A percentile compares a stretch with the other conserved stretches of the same genome.
Conservation (phyloP, 1,140 invertebrate species). For the Procambarus virginalis region DNA sequence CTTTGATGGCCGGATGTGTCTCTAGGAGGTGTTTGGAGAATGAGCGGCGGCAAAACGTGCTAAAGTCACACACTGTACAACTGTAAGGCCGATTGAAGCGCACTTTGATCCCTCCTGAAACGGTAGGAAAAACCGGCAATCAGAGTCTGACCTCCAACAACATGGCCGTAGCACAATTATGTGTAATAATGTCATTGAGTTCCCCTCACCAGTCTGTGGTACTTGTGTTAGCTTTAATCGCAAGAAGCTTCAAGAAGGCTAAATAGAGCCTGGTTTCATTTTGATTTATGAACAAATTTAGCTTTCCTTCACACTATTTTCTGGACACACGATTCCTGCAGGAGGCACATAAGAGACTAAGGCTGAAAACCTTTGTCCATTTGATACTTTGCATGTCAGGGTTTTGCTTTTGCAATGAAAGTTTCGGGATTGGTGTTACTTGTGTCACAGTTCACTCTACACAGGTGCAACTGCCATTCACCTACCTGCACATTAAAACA, state of each 20-base stretch:
- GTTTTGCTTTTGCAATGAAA: slow-evolving; percentile 27
- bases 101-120: slow-evolving; percentile 71
- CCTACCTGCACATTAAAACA: slow-evolving; percentile 68
- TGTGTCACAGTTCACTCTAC: slow-evolving; percentile 62
- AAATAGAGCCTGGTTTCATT: slow-evolving; percentile 44
- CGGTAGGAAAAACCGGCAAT: slow-evolving; percentile 70
- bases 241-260: slow-evolving; percentile 3
- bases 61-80: slow-evolving; percentile 71
- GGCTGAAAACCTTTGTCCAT: slow-evolving; percentile 44
- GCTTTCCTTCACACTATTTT: slow-evolving; percentile 25
- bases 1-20: slow-evolving; percentile 71
- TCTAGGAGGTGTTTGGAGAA: slow-evolving; percentile 71
- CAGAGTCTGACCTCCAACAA: slow-evolving; percentile 60
- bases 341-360: slow-evolving; percentile 51
- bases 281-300: slow-evolving; percentile 14
- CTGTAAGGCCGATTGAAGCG: slow-evolving; percentile 71
- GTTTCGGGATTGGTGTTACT: slow-evolving; percentile 62
- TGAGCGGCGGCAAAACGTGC: slow-evolving; percentile 70
- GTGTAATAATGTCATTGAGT: slow-evolving; percentile 42
- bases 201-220: slow-evolving; percentile 51
- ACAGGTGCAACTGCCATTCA: slow-evolving; percentile 62
- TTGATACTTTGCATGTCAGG: slow-evolving; percentile 30
- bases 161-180: slow-evolving; percentile 28
- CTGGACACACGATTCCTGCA: slow-evolving; percentile 34
- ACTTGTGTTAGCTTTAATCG: slow-evolving; percentile 41